Evolutionary conservation across 2,797 vertebrate species (phyloP), one percentile per base, ranked within the genome.

Genomic region (Protonibea diacanthus): DNA sequence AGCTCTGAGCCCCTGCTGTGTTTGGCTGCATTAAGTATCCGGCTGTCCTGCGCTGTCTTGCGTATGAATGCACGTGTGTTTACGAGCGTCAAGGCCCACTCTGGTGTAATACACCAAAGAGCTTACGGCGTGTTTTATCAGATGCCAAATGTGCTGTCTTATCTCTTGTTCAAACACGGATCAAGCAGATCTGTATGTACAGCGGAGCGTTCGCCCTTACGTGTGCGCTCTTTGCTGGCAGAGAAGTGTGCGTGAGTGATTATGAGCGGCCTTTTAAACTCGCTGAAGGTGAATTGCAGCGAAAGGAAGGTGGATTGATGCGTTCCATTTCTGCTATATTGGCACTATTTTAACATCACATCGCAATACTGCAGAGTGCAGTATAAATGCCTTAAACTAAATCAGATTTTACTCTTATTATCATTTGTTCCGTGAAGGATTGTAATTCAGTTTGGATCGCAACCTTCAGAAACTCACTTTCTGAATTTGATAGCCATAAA

Each of bases 51-150:
- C 21, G 56, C 62, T 44, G 13, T 21, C 1, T 20, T 51, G 58
- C 40, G 62, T 60, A 38, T 58, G 57, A 38, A 38, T 38, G 33
- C 33, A 9, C 51, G 64, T 62, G 63, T 74, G 58, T 81, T 71
- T 66, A 33, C 4, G 4, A 25, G 53, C 5, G 44, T 63, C 71
- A 55, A 57, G 59, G 67, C 73, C 64, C 55, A 74, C 65, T 66
- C n/a, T 25, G 51, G 71, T 63, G 21, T 81, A 65, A 82, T 63
- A 60, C 80, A 80, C 73, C 53, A 53, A 77, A 82, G 60, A 76
- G 84, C 82, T 84, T 68, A 76, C 56, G 53, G 1, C 66, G 65
- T 77, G 64, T 80, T 87, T 86, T 80, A 88, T 89, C 80, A 77
- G 81, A 80, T 78, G 76, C 83, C 86, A 88, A 81, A 85, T 81